A percentile compares a stretch with the other conserved stretches of the same genome.
These are phyloP conservation scores for Hozukius guyotensis DNA, from an alignment of 2,797 vertebrate species.

Conservation along the genomic window DNA sequence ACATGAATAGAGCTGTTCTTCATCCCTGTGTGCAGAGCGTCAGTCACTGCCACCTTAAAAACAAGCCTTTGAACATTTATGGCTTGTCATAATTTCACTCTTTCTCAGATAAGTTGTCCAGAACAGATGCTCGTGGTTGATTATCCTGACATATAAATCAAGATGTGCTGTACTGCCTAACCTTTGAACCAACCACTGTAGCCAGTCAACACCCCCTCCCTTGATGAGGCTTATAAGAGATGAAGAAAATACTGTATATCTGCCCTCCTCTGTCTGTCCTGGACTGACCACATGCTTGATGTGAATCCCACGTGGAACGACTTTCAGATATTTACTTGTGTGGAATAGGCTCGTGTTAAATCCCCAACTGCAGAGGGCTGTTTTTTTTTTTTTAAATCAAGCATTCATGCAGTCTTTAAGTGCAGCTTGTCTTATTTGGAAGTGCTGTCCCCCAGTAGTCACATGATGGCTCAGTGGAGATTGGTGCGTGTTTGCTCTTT, in stretches of 20 bases:
- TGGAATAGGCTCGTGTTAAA: constrained; percentile 17
- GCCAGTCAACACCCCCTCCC: not conserved
- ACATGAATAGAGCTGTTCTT: constrained; percentile 39
- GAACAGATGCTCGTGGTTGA: constrained; percentile 33
- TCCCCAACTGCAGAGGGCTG: constrained; percentile 26
- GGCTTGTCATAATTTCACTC: constrained; percentile 25
- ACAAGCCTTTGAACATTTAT: constrained; percentile 59
- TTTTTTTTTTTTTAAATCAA: constrained; percentile 29
- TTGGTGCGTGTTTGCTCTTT: constrained; percentile 33
- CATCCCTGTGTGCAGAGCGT: constrained; percentile 22
- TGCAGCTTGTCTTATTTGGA: constrained; percentile 38
- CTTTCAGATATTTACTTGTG: constrained; percentile 9
- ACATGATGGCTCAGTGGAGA: constrained; percentile 47
- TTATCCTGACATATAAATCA: constrained; percentile 42
- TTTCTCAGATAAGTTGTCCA: constrained; percentile 28
- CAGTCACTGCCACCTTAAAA: constrained; percentile 15
- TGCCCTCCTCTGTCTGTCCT: not conserved
- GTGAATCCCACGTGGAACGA: constrained; percentile 13
- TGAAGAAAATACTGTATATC: not conserved
- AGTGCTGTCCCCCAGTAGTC: constrained; percentile 38
- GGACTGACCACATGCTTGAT: constrained; percentile 16
- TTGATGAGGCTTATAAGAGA: constrained; percentile 2
- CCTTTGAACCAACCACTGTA: constrained; percentile 4
- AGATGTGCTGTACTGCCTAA: constrained; percentile 33
- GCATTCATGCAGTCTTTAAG: constrained; percentile 32